Evolutionary conservation across 1,140 invertebrate species (phyloP).

Genomic region (Aphelenchoides besseyi): DNA sequence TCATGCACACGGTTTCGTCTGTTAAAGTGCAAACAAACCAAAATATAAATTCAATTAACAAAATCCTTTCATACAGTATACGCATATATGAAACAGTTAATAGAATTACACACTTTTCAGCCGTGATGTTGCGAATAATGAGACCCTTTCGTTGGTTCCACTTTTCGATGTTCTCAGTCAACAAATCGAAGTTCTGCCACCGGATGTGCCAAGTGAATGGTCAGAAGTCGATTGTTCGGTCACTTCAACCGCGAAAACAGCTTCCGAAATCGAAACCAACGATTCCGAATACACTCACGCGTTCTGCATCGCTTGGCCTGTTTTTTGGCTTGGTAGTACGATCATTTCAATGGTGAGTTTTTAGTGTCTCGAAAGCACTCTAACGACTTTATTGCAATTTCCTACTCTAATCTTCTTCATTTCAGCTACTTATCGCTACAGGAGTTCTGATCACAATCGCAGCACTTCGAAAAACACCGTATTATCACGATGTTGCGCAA

Average conservation of each 20-base stretch:
- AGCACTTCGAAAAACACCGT: not conserved
- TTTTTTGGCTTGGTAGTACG: not conserved
- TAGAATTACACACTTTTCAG: no score
- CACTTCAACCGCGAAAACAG: not conserved
- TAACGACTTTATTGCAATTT: no score
- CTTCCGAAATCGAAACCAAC: not conserved
- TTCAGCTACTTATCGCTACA: not conserved
- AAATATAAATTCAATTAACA: no score
- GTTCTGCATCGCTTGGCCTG: slow-evolving; percentile 6
- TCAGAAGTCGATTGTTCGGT: slow-evolving; percentile 8
- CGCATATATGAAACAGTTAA: no score
- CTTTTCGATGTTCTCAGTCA: slow-evolving; percentile 15
- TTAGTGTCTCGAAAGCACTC: no score
- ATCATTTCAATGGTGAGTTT: not conserved
- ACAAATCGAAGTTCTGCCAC: slow-evolving; percentile 20
- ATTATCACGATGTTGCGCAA: slow-evolving; percentile 15
- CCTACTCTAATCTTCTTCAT: not conserved
- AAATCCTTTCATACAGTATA: no score
- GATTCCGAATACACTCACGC: not conserved
- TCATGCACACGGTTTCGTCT: no score
- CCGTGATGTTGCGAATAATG: not conserved
- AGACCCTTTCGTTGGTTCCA: not conserved
- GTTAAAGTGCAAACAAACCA: no score
- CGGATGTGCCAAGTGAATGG: slow-evolving; percentile 6
- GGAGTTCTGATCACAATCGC: not conserved